These are phyloP conservation scores for Drosophila greeni DNA, from an alignment of 2,888 invertebrate species.

Conservation along the genomic window DNA sequence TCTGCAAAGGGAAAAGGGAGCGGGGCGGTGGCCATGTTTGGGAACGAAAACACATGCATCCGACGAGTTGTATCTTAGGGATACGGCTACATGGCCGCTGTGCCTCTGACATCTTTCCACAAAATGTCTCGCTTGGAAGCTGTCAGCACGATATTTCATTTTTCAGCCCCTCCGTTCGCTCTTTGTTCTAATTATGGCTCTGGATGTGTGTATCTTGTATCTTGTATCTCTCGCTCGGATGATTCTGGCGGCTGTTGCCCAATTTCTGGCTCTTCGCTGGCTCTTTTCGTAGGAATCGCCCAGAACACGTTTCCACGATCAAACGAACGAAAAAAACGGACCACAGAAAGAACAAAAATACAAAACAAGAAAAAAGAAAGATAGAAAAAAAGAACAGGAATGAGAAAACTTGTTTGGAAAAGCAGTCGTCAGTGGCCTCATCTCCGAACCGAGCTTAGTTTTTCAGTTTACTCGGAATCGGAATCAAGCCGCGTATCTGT, in stretches of 20 bases:
- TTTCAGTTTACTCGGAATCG: slow-evolving; percentile 42
- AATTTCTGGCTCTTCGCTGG: slow-evolving; percentile 33
- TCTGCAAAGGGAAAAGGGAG: neutral
- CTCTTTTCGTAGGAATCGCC: slow-evolving; percentile 47
- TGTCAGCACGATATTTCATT: slow-evolving; percentile 50
- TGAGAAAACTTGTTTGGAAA: slow-evolving; percentile 60
- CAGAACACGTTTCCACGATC: slow-evolving; percentile 60
- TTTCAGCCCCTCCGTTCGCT: slow-evolving; percentile 27
- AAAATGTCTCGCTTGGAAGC: slow-evolving; percentile 62
- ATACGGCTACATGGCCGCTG: slow-evolving; percentile 17
- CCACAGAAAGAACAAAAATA: slow-evolving; percentile 7
- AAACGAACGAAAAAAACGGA: slow-evolving; percentile 14
- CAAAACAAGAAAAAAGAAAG: neutral
- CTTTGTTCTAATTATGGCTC: slow-evolving; percentile 61
- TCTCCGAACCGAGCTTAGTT: slow-evolving; percentile 29
- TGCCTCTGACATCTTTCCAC: slow-evolving; percentile 49
- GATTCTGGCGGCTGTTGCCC: slow-evolving; percentile 42
- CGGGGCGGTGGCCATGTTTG: slow-evolving; percentile 55
- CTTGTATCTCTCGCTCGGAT: slow-evolving; percentile 33
- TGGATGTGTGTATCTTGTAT: slow-evolving; percentile 34
- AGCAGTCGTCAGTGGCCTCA: slow-evolving; percentile 17
- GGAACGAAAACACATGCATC: slow-evolving; percentile 26
- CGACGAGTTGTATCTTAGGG: slow-evolving; percentile 27
- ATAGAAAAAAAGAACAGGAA: slow-evolving; percentile 44
- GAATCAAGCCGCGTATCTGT: slow-evolving; percentile 29